Evolutionary conservation across 2,797 vertebrate species (phyloP).

Genomic region (Apogon talboti): DNA sequence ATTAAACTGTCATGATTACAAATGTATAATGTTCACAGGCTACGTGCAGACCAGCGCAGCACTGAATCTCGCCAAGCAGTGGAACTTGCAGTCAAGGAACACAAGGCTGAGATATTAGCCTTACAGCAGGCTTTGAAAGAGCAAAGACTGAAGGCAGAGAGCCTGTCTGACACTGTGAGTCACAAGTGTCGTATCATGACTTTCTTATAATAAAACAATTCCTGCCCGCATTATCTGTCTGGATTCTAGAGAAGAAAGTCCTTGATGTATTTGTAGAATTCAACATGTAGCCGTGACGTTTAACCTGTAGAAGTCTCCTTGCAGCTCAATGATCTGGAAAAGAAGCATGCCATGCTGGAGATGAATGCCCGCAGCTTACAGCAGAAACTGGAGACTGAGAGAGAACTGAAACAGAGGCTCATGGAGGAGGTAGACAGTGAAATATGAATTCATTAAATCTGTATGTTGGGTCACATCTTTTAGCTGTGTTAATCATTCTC

Average conservation of each 20-base stretch:
- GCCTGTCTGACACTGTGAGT: constrained; percentile 95
- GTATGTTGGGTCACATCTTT: not conserved
- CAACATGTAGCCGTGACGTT: constrained; percentile 1
- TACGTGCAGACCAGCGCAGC: constrained; percentile 94
- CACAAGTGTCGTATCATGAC: not conserved
- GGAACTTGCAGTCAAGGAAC: constrained; percentile 96
- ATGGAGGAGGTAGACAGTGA: constrained; percentile 89
- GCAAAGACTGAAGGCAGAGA: constrained; percentile 97
- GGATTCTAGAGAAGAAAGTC: not conserved
- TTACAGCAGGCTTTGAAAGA: constrained; percentile 97
- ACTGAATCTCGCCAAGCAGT: constrained; percentile 96
- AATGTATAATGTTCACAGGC: constrained; percentile 71
- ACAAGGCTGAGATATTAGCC: constrained; percentile 95
- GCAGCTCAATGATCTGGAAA: constrained; percentile 95
- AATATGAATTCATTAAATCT: not conserved
- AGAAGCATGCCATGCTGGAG: constrained; percentile 98
- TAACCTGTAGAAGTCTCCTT: constrained; percentile 15
- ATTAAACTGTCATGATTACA: not conserved
- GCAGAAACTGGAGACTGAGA: constrained; percentile 95
- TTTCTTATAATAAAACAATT: not conserved
- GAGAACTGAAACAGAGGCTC: constrained; percentile 95
- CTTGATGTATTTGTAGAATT: constrained; percentile 13
- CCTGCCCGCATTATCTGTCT: not conserved
- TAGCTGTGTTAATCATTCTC: not conserved
- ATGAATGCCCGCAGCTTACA: constrained; percentile 97